These are phyloP conservation scores for Otus sunia DNA, from an alignment of 2,113 vertebrate species.

Conservation along the genomic window DNA sequence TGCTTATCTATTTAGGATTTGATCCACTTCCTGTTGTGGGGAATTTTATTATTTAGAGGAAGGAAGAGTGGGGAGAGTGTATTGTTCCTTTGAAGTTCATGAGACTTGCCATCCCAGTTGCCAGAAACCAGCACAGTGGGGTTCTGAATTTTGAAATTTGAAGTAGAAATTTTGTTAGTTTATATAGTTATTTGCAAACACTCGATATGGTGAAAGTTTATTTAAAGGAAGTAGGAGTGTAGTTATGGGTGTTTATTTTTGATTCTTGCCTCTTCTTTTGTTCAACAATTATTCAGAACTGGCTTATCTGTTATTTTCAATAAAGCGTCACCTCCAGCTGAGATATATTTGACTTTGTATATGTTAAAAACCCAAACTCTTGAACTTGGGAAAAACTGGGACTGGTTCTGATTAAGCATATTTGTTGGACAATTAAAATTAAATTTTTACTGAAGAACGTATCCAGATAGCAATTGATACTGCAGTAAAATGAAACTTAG, in stretches of 20 bases:
- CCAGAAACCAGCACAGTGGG: background rate
- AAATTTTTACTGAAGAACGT: background rate
- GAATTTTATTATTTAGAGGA: conserved; percentile 8
- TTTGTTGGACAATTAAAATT: background rate
- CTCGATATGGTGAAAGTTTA: background rate
- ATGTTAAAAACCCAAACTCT: background rate
- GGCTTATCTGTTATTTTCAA: background rate
- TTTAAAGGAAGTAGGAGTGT: background rate
- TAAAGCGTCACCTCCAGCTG: background rate
- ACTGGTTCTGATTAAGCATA: background rate
- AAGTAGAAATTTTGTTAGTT: background rate
- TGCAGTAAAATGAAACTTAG: background rate
- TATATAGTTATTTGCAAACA: background rate
- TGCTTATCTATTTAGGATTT: conserved; percentile 38
- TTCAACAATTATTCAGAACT: background rate
- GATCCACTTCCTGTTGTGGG: background rate
- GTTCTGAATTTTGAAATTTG: background rate
- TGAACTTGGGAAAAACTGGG: background rate
- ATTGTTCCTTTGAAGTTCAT: background rate
- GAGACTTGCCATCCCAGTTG: background rate
- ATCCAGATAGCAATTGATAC: background rate
- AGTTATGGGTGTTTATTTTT: background rate
- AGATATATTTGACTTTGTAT: background rate
- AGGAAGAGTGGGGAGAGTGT: background rate
- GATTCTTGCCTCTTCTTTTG: background rate